A percentile compares a stretch with the other conserved stretches of the same genome.
phyloP scores from a whole-genome alignment of 1,140 invertebrate species.

The Ips typographus region DNA sequence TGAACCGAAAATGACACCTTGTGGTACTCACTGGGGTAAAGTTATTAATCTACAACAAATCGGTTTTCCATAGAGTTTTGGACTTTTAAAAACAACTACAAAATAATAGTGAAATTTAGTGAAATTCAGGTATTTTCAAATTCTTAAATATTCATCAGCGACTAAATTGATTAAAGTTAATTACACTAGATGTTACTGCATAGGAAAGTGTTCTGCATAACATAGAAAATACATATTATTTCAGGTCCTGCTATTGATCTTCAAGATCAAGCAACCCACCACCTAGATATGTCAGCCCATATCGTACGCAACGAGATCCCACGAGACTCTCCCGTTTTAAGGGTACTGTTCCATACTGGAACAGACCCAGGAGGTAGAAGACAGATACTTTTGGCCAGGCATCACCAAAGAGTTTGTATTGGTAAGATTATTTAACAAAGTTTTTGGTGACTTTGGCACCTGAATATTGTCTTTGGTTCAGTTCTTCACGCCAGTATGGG shows the following conservation, averaged over 20 bases:
- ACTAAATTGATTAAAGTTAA: no score
- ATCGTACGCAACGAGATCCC: constrained; percentile 81
- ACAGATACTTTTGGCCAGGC: constrained; percentile 55
- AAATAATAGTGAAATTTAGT: no score
- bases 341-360: constrained; percentile 88
- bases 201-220: no score
- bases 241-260: constrained; percentile 58
- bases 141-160: no score
- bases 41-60: no score
- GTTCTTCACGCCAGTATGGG: constrained; percentile 70
- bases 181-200: no score
- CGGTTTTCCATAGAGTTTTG: no score
- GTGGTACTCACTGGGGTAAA: no score
- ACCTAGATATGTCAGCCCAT: constrained; percentile 87
- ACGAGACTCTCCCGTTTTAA: constrained; percentile 80
- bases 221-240: no score
- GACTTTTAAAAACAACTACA: no score
- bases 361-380: constrained; percentile 68
- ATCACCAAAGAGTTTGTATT: constrained; percentile 69
- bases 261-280: constrained; percentile 69
- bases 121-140: no score
- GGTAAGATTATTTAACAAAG: constrained; percentile 1
- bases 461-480: constrained; percentile 6
- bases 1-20: no score
- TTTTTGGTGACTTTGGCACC: not conserved